These are phyloP conservation scores for Sinohyriopsis cumingii DNA, from an alignment of 2,888 invertebrate species.

Conservation along the genomic window DNA sequence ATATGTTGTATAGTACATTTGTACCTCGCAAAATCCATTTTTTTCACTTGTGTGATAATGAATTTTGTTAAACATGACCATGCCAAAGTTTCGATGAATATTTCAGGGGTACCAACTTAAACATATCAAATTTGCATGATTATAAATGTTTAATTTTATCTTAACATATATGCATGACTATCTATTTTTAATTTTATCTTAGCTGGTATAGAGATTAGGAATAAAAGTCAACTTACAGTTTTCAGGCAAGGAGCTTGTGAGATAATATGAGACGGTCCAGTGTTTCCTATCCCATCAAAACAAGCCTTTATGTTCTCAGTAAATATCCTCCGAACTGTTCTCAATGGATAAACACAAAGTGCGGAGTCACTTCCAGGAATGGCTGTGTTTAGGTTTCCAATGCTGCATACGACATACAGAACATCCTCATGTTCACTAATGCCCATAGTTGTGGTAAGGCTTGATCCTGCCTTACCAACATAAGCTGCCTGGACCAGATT, in stretches of 20 bases:
- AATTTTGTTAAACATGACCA: no score
- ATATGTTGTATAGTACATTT: no score
- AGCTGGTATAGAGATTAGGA: not conserved
- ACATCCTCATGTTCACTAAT: conserved; percentile 93
- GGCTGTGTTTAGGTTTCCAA: conserved; percentile 75
- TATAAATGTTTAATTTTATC: no score
- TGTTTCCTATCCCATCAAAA: conserved; percentile 92
- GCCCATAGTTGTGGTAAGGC: conserved; percentile 89
- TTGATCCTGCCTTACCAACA: conserved; percentile 94
- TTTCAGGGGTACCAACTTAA: no score
- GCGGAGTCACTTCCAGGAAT: conserved; percentile 79
- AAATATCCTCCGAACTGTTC: conserved; percentile 91
- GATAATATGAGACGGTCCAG: conserved; percentile 95
- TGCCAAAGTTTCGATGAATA: no score
- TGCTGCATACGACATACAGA: conserved; percentile 94
- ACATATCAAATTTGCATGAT: no score
- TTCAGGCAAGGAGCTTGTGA: conserved; percentile 89
- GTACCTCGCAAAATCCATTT: no score
- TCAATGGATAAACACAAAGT: conserved; percentile 94
- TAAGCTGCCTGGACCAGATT: conserved; percentile 96
- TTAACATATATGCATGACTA: no score
- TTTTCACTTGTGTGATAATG: no score
- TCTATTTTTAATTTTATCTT: no score
- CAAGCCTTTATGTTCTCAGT: conserved; percentile 97
- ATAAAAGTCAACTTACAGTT: conserved; percentile 80